These are phyloP conservation scores for Eretmocerus hayati DNA, from an alignment of 2,888 invertebrate genomes.

Conservation along the genomic window DNA sequence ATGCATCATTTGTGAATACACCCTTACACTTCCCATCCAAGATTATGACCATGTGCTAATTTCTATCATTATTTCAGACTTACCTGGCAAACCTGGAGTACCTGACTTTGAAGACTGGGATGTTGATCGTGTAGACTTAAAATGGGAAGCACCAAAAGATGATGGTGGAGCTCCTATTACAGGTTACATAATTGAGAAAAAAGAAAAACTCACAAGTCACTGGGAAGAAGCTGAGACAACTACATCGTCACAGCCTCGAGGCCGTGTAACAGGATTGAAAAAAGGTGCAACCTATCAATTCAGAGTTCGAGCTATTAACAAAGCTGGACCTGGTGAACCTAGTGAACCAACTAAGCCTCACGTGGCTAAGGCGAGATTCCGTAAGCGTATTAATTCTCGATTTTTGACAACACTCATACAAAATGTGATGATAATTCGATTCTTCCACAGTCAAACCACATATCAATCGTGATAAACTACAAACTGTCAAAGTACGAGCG, in stretches of 20 bases:
- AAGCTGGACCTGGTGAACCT: conserved; percentile 88
- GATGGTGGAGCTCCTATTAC: conserved; percentile 75
- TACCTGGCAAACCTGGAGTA: conserved; percentile 78
- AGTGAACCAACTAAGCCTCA: conserved; percentile 84
- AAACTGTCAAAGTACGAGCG: conserved; percentile 79
- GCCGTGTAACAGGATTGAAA: conserved; percentile 75
- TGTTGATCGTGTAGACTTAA: conserved; percentile 78
- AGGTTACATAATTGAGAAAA: conserved; percentile 84
- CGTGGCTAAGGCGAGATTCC: conserved; percentile 76
- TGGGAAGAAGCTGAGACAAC: conserved; percentile 69
- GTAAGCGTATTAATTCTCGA: conserved; percentile 53
- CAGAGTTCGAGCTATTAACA: conserved; percentile 89
- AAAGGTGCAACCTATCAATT: conserved; percentile 94
- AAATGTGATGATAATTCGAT: too few species aligned
- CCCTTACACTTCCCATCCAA: too few species aligned
- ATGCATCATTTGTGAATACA: too few species aligned
- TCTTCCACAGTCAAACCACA: conserved; percentile 83
- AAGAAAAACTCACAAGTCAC: conserved; percentile 66
- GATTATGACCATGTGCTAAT: too few species aligned
- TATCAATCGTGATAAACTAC: conserved; percentile 91
- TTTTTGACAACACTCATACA: not conserved
- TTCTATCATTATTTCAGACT: conserved; percentile 50
- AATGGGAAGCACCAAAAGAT: conserved; percentile 73
- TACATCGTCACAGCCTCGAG: conserved; percentile 69
- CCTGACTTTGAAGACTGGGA: conserved; percentile 87